Evolutionary conservation across 2,113 vertebrate species (phyloP).

Genomic region (Psilopsiagon aymara): DNA sequence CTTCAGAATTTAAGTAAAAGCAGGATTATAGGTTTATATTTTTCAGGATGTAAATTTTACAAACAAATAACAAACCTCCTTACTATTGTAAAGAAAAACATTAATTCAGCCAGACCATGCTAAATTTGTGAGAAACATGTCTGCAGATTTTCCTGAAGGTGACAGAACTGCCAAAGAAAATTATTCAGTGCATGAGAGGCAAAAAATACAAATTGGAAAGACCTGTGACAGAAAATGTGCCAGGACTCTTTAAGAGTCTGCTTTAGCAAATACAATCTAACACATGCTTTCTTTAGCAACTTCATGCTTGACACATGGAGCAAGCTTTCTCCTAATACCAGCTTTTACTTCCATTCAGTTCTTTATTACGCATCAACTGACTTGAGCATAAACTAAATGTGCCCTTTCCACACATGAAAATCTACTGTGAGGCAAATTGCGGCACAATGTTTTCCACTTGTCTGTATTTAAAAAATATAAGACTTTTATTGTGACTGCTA

Average conservation of each 20-base stretch:
- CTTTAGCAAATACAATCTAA: constrained; percentile 2
- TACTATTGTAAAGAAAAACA: not conserved
- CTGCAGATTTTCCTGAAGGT: not conserved
- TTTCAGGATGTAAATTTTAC: not conserved
- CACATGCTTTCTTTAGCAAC: constrained; percentile 34
- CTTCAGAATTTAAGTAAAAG: not conserved
- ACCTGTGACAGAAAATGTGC: not conserved
- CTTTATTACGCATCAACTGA: not conserved
- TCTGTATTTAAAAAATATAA: not conserved
- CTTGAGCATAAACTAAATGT: not conserved
- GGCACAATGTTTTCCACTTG: not conserved
- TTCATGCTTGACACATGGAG: not conserved
- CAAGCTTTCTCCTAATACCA: not conserved
- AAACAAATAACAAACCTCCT: not conserved
- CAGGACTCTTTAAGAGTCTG: not conserved
- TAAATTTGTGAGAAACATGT: not conserved
- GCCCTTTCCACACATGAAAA: not conserved
- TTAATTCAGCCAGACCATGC: not conserved
- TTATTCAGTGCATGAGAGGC: not conserved
- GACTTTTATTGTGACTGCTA: constrained; percentile 7
- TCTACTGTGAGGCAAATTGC: not conserved
- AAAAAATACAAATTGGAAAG: constrained; percentile 26
- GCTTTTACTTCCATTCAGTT: not conserved
- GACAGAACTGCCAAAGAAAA: constrained; percentile 1
- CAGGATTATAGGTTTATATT: not conserved